phyloP scores from a whole-genome alignment of 1,140 invertebrate species.

The Drosophila pruinosa region DNA sequence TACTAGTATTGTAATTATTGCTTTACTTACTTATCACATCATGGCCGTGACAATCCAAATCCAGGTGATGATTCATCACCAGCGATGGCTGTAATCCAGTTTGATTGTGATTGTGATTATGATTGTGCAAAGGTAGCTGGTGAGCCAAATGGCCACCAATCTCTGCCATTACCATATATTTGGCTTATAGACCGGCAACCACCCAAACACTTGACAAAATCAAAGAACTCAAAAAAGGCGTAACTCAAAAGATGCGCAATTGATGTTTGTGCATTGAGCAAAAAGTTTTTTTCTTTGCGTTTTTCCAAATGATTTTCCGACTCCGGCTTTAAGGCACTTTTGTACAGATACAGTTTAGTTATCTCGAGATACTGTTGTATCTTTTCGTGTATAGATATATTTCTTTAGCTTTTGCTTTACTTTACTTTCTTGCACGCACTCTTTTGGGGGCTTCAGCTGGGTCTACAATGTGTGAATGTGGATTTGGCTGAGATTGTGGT shows the following conservation, averaged over 20 bases:
- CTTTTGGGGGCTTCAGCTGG: slow-evolving; percentile 16
- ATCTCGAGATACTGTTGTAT: slow-evolving; percentile 33
- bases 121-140: slow-evolving; percentile 85
- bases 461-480: no score
- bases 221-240: slow-evolving; percentile 39
- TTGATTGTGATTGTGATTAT: slow-evolving; percentile 83
- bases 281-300: slow-evolving; percentile 22
- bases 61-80: slow-evolving; percentile 85
- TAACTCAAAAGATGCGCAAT: slow-evolving; percentile 10
- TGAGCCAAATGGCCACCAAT: slow-evolving; percentile 85
- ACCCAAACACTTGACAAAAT: slow-evolving; percentile 53
- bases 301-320: background rate
- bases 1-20: background rate
- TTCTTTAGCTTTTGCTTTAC: background rate
- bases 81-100: slow-evolving; percentile 85
- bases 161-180: slow-evolving; percentile 86
- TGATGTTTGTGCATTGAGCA: slow-evolving; percentile 57
- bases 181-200: slow-evolving; percentile 72
- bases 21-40: slow-evolving; percentile 82
- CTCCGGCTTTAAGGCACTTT: slow-evolving; percentile 59
- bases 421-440: slow-evolving; percentile 30
- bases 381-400: background rate
- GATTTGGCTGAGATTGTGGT: slow-evolving; percentile 5
- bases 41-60: slow-evolving; percentile 82
- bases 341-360: slow-evolving; percentile 34